Evolutionary conservation across 2,113 vertebrate species (phyloP).

Genomic region (Grus americana): DNA sequence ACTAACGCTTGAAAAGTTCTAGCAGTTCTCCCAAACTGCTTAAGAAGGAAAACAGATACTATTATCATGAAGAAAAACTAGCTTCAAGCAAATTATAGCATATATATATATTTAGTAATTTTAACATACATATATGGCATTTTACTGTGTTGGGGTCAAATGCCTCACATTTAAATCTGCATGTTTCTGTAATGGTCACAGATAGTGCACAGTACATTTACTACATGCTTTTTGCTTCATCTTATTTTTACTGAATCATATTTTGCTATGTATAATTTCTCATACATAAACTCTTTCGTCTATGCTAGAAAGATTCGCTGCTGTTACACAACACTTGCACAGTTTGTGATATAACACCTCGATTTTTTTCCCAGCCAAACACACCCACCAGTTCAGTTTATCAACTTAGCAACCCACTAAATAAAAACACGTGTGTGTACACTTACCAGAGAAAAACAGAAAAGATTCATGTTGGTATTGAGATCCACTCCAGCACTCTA

Average conservation of each 20-base stretch:
- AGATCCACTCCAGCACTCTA: neutral
- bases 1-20: neutral
- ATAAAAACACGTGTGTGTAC: neutral
- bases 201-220: neutral
- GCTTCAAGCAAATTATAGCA: neutral
- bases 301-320: neutral
- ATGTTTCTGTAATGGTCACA: neutral
- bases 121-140: neutral
- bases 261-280: neutral
- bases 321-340: neutral
- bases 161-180: neutral
- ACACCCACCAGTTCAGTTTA: neutral
- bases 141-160: neutral
- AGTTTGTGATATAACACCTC: neutral
- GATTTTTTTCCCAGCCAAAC: neutral
- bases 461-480: constrained; percentile 86
- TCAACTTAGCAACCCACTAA: neutral
- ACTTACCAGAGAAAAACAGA: constrained; percentile 96
- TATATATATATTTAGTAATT: neutral
- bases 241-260: neutral
- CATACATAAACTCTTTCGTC: neutral
- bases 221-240: neutral
- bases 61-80: neutral
- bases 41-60: neutral
- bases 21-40: neutral